A percentile compares a stretch with the other conserved stretches of the same genome.
These are phyloP conservation scores for Globicephala melas DNA, from an alignment of 2,113 vertebrate species.

Conservation along the genomic window DNA sequence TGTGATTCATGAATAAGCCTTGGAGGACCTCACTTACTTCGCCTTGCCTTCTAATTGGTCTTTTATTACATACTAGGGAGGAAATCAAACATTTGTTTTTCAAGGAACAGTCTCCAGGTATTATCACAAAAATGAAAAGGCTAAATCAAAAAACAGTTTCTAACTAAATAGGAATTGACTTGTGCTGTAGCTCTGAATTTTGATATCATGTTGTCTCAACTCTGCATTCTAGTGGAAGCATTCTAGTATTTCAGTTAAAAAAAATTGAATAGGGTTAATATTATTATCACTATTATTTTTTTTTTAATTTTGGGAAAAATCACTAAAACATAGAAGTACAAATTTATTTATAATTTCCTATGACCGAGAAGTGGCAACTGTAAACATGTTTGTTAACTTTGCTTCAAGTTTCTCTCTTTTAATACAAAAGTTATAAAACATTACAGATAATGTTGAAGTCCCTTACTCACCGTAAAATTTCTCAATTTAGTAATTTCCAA, in stretches of 20 bases:
- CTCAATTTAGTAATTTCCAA: neutral
- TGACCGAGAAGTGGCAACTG: neutral
- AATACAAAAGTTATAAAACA: neutral
- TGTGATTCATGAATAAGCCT: constrained; percentile 58
- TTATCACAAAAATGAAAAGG: constrained; percentile 42
- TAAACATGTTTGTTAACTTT: neutral
- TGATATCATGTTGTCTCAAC: neutral
- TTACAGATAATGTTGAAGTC: neutral
- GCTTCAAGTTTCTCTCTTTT: neutral
- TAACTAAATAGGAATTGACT: neutral
- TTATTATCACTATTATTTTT: neutral
- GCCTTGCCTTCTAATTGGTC: constrained; percentile 14
- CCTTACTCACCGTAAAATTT: neutral
- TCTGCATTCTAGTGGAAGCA: neutral
- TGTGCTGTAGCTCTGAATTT: neutral
- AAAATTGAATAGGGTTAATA: neutral
- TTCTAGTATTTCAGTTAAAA: neutral
- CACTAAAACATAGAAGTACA: neutral
- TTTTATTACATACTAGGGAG: constrained; percentile 28
- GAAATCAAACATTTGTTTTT: constrained; percentile 41
- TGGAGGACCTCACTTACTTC: neutral
- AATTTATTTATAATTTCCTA: neutral
- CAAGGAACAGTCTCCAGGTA: neutral
- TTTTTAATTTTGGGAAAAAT: neutral
- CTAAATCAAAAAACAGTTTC: constrained; percentile 27